phyloP scores from a whole-genome alignment of 2,888 invertebrate species.

The Uloborus plumipes region DNA sequence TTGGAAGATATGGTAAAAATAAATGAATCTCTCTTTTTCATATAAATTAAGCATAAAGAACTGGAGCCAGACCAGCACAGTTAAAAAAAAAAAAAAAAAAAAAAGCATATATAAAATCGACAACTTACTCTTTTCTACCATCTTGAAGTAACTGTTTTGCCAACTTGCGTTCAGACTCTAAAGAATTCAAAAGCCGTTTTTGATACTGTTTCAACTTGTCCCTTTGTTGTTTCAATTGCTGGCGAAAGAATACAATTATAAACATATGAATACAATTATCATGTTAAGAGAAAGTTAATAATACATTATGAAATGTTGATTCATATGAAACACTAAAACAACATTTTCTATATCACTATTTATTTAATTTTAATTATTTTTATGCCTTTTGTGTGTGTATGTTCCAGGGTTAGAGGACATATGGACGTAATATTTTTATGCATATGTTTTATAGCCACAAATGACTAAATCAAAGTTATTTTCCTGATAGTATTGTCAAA shows the following conservation, averaged over 20 bases:
- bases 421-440: no score
- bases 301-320: neutral
- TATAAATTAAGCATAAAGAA: no score
- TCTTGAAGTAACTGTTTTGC: constrained; percentile 88
- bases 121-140: constrained; percentile 87
- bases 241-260: constrained; percentile 1
- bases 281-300: neutral
- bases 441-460: no score
- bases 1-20: no score
- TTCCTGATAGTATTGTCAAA: no score
- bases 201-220: constrained; percentile 97
- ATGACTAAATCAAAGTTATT: no score
- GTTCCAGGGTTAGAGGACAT: no score
- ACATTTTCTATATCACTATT: no score
- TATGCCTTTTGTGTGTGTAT: no score
- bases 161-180: constrained; percentile 87
- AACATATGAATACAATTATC: neutral
- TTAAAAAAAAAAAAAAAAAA: no score
- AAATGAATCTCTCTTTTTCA: no score
- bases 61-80: neutral
- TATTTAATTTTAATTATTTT: no score
- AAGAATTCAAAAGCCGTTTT: constrained; percentile 84
- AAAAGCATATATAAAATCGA: neutral
- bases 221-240: constrained; percentile 94
- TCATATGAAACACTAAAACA: neutral